These are phyloP conservation scores for Chrysolina haemoptera DNA, from an alignment of 2,888 invertebrate species.

Conservation along the genomic window DNA sequence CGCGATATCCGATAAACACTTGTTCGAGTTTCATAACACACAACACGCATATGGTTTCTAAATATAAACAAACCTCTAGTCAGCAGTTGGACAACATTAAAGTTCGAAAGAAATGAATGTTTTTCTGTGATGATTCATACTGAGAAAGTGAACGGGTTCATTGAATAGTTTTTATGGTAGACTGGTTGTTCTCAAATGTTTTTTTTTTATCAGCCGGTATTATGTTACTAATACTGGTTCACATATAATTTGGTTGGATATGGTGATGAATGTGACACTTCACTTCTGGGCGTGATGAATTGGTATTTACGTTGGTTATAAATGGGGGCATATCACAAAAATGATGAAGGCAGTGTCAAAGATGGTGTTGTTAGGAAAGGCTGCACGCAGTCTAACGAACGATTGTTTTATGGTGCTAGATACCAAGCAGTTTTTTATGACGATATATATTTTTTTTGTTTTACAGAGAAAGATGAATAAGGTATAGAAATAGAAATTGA, in stretches of 20 bases:
- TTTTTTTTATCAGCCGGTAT: neutral
- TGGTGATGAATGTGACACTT: neutral
- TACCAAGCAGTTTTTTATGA: too few relatives aligned
- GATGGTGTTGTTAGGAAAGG: too few relatives aligned
- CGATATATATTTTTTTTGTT: too few relatives aligned
- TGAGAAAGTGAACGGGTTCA: constrained; percentile 5
- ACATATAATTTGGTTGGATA: neutral
- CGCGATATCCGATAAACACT: constrained; percentile 14
- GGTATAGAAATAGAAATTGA: too few relatives aligned
- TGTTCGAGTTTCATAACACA: constrained; percentile 2
- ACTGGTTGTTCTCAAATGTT: neutral
- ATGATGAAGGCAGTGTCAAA: too few relatives aligned
- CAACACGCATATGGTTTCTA: constrained; percentile 18
- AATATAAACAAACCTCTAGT: constrained; percentile 13
- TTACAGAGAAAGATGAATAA: too few relatives aligned
- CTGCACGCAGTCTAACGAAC: too few relatives aligned
- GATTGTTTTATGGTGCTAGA: too few relatives aligned
- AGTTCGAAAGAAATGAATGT: constrained; percentile 13
- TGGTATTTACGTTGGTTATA: neutral
- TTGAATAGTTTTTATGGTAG: neutral
- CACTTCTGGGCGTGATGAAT: neutral
- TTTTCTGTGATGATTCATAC: constrained; percentile 7
- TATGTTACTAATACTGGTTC: neutral
- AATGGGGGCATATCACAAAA: too few relatives aligned
- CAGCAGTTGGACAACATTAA: constrained; percentile 15